A percentile compares a stretch with the other conserved stretches of the same genome.
Conservation (phyloP, 2,797 vertebrate genomes). For the Myotis myotis region DNA sequence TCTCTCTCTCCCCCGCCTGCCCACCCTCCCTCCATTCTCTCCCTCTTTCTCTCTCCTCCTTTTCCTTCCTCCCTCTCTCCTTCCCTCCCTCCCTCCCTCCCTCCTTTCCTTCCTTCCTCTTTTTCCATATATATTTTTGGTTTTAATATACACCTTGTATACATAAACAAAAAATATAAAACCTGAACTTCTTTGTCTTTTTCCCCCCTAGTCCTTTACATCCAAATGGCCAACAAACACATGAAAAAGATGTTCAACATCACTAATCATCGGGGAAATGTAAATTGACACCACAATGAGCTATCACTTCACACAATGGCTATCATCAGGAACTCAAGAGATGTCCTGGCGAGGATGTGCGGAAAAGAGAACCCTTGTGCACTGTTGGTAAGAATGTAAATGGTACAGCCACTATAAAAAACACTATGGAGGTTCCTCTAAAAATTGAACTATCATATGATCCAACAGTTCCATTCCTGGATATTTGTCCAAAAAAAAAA, state of each 20-base stretch:
- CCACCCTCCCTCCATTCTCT: no score
- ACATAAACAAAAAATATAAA: background rate
- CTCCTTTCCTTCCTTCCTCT: background rate
- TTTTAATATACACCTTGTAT: background rate
- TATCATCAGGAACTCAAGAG: background rate
- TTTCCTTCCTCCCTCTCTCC: no score
- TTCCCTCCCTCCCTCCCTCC: no score
- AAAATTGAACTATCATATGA: background rate
- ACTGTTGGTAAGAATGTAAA: background rate
- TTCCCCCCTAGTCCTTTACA: background rate
- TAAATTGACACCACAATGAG: background rate
- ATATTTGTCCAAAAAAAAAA: background rate
- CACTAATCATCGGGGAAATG: background rate
- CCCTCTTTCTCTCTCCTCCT: no score
- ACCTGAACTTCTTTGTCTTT: background rate
- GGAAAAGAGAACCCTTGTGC: background rate
- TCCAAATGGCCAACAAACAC: background rate
- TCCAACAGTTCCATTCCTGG: background rate
- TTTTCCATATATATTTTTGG: background rate
- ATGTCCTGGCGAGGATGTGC: background rate
- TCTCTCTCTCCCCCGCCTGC: no score
- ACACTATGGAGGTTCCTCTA: background rate
- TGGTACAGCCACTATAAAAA: background rate
- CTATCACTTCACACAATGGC: background rate
- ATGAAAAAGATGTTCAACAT: background rate